Percentiles rank a stretch among this genome's conserved stretches.
These are phyloP conservation scores for Trinorchestia longiramus DNA, from an alignment of 1,140 invertebrate genomes.

Conservation along the genomic window DNA sequence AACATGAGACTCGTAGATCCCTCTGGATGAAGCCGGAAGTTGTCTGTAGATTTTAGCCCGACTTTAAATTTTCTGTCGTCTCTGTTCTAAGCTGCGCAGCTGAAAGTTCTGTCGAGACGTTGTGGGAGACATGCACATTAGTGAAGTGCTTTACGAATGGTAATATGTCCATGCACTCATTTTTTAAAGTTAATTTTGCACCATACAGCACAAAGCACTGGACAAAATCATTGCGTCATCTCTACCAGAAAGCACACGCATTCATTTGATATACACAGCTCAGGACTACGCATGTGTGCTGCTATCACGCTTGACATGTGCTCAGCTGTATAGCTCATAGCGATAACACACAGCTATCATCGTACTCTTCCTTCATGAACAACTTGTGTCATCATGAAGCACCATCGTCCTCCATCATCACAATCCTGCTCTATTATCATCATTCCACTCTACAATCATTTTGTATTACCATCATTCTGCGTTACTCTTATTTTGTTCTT, in stretches of 20 bases:
- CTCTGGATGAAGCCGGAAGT: neutral
- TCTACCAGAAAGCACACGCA: neutral
- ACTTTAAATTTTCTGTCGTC: neutral
- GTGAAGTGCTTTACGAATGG: neutral
- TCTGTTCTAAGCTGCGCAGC: neutral
- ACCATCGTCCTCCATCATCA: neutral
- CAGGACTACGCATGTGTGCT: too few species aligned
- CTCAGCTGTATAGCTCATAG: neutral
- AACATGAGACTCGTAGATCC: neutral
- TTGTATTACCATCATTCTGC: neutral
- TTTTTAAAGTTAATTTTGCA: neutral
- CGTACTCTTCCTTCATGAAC: neutral
- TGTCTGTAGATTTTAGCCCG: neutral
- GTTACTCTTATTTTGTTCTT: neutral
- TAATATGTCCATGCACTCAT: neutral
- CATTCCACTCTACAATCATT: neutral
- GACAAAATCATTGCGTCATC: neutral
- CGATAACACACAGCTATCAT: neutral
- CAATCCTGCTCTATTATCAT: neutral
- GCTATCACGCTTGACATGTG: neutral
- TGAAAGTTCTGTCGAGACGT: neutral
- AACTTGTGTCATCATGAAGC: neutral
- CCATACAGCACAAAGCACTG: neutral
- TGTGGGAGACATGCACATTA: neutral
- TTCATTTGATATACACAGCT: neutral